phyloP scores from a whole-genome alignment of 2,113 vertebrate species.

The Corapipo altera region DNA sequence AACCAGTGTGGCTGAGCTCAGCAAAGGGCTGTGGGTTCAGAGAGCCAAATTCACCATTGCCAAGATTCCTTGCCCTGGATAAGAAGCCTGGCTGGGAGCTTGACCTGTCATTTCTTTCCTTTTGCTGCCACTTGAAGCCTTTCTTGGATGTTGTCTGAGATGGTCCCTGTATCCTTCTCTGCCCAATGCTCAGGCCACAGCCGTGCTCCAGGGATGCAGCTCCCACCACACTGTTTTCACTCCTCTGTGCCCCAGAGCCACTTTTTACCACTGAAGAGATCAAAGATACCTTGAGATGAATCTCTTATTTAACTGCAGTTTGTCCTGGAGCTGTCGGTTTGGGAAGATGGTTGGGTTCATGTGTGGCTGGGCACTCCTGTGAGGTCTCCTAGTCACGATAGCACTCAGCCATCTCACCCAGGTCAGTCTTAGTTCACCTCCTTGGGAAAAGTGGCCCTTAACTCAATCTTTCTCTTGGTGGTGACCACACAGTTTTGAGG shows the following conservation, averaged over 20 bases:
- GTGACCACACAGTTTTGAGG: not conserved
- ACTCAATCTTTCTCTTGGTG: not conserved
- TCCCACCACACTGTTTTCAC: not conserved
- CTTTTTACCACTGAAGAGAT: not conserved
- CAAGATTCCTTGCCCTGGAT: not conserved
- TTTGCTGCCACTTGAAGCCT: not conserved
- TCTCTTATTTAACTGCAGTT: not conserved
- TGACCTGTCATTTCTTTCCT: not conserved
- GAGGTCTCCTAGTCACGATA: not conserved
- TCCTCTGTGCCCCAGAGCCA: not conserved
- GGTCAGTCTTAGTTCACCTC: not conserved
- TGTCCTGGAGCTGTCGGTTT: not conserved
- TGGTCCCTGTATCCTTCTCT: not conserved
- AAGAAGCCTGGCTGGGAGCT: not conserved
- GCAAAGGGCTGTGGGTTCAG: not conserved
- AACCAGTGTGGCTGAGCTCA: not conserved
- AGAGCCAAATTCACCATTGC: not conserved
- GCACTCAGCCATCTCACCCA: not conserved
- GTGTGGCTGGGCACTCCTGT: fast-evolving
- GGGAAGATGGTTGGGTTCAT: not conserved
- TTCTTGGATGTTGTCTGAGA: not conserved
- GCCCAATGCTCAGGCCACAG: not conserved
- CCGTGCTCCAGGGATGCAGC: not conserved
- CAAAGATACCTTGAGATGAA: not conserved
- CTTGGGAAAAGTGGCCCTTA: not conserved